Evolutionary conservation across 2,888 invertebrate genomes (phyloP).

Genomic region (Athripsodes cinereus): DNA sequence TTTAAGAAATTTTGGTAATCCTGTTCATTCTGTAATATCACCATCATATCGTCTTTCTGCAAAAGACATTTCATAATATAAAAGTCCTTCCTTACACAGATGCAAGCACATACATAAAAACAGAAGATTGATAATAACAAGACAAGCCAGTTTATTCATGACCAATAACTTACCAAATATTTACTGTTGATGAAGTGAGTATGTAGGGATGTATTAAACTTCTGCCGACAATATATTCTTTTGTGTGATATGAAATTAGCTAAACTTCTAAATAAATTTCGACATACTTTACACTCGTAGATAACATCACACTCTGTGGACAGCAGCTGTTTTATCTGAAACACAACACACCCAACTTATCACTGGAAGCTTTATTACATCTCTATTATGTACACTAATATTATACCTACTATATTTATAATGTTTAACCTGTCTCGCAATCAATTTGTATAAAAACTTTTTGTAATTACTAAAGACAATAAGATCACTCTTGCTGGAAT

Average conservation of each 20-base stretch:
- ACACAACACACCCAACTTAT: constrained; percentile 26
- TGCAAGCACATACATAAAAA: no score
- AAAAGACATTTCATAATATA: no score
- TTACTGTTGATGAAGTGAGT: constrained; percentile 42
- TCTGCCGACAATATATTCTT: constrained; percentile 68
- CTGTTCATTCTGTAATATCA: constrained; percentile 47
- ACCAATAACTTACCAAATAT: constrained; percentile 44
- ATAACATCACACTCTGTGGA: constrained; percentile 81
- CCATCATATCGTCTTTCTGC: constrained; percentile 42
- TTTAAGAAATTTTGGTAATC: constrained; percentile 41
- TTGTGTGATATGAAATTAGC: constrained; percentile 88
- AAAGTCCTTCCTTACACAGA: no score
- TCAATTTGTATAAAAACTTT: no score
- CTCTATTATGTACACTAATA: no score
- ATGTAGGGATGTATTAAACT: constrained; percentile 44
- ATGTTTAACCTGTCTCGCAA: no score
- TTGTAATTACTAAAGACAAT: no score
- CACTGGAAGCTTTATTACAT: no score
- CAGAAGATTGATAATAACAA: no score
- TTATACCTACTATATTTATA: no score
- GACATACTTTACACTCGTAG: constrained; percentile 84
- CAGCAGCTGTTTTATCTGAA: constrained; percentile 67
- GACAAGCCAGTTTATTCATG: no score
- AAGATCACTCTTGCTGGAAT: no score
- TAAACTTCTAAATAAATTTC: constrained; percentile 78